These are phyloP conservation scores for Ciconia stormi DNA, from an alignment of 2,113 vertebrate genomes.

Conservation along the genomic window DNA sequence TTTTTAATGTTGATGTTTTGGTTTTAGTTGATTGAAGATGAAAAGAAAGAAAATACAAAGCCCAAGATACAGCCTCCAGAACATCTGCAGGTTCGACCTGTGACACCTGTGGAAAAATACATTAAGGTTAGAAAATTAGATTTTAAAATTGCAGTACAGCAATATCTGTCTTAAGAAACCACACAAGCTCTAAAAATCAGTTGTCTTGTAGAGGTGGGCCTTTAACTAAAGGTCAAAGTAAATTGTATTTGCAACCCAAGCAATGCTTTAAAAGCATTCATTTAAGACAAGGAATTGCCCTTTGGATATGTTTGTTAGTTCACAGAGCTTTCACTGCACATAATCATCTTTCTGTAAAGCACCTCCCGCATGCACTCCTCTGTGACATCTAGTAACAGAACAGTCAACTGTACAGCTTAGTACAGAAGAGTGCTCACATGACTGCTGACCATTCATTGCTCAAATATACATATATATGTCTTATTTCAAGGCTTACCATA, in stretches of 20 bases:
- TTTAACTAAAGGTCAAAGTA: slow-evolving; percentile 35
- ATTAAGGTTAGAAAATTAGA: slow-evolving; percentile 72
- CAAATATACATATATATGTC: not conserved
- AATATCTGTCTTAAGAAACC: not conserved
- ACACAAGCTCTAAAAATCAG: not conserved
- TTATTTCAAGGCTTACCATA: not conserved
- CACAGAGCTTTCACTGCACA: not conserved
- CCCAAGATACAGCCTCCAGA: slow-evolving; percentile 69
- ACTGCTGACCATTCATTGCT: not conserved
- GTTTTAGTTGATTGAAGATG: slow-evolving; percentile 61
- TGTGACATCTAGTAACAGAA: not conserved
- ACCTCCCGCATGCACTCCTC: not conserved
- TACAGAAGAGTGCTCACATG: not conserved
- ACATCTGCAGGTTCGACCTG: slow-evolving; percentile 69
- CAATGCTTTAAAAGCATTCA: not conserved
- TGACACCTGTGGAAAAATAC: slow-evolving; percentile 76
- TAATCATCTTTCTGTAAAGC: not conserved
- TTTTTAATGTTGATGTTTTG: slow-evolving; percentile 31
- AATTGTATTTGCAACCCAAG: not conserved
- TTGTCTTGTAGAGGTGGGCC: not conserved
- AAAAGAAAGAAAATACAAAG: slow-evolving; percentile 44
- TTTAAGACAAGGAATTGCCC: not conserved
- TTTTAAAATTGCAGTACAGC: not conserved
- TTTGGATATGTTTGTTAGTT: not conserved
- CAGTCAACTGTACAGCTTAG: not conserved